Evolutionary conservation across 2,797 vertebrate species (phyloP).

Genomic region (Notolabrus celidotus): DNA sequence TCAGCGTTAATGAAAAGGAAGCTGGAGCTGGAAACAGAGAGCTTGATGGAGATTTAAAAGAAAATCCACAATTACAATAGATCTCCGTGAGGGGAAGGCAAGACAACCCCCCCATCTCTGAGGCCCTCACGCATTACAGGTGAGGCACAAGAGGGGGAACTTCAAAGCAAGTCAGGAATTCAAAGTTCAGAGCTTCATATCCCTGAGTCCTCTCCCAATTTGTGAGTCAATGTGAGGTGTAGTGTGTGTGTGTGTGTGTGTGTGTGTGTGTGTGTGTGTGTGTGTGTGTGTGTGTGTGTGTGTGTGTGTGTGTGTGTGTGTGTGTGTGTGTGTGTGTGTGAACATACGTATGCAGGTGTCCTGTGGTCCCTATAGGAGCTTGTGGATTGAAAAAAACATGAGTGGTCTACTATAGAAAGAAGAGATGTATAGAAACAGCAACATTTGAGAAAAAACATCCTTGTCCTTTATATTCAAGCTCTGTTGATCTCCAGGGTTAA

Average conservation of each 20-base stretch:
- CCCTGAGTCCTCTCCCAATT: no score
- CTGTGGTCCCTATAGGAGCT: no score
- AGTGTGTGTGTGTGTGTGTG: slow-evolving; percentile 16
- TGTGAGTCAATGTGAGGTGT: slow-evolving; percentile 59
- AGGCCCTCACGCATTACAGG: slow-evolving; percentile 15
- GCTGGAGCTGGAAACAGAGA: no score
- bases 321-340: no score
- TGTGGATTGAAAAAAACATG: no score
- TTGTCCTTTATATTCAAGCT: slow-evolving; percentile 17
- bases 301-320: no score
- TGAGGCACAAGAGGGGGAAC: slow-evolving; percentile 52
- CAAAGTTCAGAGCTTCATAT: slow-evolving; percentile 69
- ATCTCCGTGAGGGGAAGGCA: slow-evolving; percentile 4
- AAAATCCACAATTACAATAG: slow-evolving; percentile 30
- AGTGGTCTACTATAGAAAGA: no score
- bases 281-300: no score
- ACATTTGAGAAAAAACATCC: not conserved
- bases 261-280: no score
- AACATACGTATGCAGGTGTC: no score
- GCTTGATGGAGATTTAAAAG: slow-evolving; percentile 11
- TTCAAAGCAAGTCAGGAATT: slow-evolving; percentile 71
- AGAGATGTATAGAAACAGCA: no score
- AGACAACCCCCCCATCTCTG: slow-evolving; percentile 15
- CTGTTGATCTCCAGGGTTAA: slow-evolving; percentile 34
- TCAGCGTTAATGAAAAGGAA: no score